Base-by-base conservation (phyloP, 2,888 invertebrate genomes). In the Lathronympha strigana region DNA sequence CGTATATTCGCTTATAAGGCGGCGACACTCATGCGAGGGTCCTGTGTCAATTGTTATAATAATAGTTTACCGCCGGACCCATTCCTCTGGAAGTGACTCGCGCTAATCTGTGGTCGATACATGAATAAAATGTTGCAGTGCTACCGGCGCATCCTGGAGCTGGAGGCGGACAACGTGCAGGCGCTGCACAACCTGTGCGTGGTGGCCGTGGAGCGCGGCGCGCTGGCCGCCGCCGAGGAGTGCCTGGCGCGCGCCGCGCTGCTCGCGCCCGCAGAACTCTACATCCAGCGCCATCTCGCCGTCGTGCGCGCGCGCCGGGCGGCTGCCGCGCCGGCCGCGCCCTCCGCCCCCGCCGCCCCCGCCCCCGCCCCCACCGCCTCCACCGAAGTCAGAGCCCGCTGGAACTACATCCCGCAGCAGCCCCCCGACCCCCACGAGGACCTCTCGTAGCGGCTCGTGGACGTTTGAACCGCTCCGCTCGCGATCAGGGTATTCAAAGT, bases 181-280 rank as follows among this genome's bases (percentile, higher is more conserved):
- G 98, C 98, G 0, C 93, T 97, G 47, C 99, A 99, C 92, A 99
- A 99, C 88, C 93, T 99, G 23, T 99, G 99, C 87, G 99, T 99
- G 6, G 98, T 99, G 0, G 96, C 96, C 74, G 98, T 99, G 5
- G 98, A 99, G 85, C 94, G 97, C 38, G 98, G 98, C 9, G 95
- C 96, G 76, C 92, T 99, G 28, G 93, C 94, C n/a, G 92, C 94
- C 61, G 99, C 98, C 0, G 97, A 97, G 72, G 93, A 95, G 58
- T 99, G 99, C 82, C 93, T 99, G 17, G 93, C 95, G 54, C 93
- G 95, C 54, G 98, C 97, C 0, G 95, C 96, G 60, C 92, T 93
- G 5, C 90, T 98, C 23, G 98, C 98, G 0, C 98, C 98, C 0
- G 93, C 94, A 67, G 98, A 98, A 84, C 97, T 97, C 75, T 99